These are phyloP conservation scores for Opisthocomus hoazin DNA, from an alignment of 2,113 vertebrate species.

Conservation along the genomic window DNA sequence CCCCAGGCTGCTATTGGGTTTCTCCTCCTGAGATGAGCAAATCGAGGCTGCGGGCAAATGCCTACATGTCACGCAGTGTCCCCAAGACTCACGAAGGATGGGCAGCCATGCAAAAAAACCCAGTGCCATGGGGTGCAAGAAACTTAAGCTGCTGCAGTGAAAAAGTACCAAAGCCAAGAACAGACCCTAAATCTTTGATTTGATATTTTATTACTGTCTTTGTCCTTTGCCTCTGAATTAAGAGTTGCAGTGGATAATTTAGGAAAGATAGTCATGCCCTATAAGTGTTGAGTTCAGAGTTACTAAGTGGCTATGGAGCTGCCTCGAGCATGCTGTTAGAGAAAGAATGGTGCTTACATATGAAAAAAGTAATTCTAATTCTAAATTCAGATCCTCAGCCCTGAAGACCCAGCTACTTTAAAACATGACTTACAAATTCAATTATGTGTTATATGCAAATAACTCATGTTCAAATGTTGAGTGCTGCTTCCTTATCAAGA, in stretches of 20 bases:
- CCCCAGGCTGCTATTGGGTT: not conserved
- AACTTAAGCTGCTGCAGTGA: not conserved
- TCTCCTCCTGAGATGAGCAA: not conserved
- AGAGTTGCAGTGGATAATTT: not conserved
- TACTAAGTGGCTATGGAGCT: not conserved
- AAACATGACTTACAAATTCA: not conserved
- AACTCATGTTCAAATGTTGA: not conserved
- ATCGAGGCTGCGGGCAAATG: not conserved
- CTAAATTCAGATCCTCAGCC: not conserved
- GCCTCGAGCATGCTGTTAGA: not conserved
- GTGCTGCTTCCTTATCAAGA: not conserved
- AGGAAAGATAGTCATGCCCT: not conserved
- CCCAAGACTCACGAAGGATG: not conserved
- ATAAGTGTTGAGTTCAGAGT: not conserved
- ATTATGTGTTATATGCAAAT: constrained; percentile 10
- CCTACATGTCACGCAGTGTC: not conserved
- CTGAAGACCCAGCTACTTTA: not conserved
- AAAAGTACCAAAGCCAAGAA: not conserved
- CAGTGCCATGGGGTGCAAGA: rapidly evolving
- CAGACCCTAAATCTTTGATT: not conserved
- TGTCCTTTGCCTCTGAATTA: not conserved
- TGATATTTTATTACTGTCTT: not conserved
- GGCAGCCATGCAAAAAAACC: not conserved
- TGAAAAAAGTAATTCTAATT: not conserved
- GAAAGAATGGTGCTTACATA: not conserved